Evolutionary conservation across 2,113 vertebrate species (phyloP), one percentile per base, ranked within the genome.

Genomic region (Periophthalmus modestus): DNA sequence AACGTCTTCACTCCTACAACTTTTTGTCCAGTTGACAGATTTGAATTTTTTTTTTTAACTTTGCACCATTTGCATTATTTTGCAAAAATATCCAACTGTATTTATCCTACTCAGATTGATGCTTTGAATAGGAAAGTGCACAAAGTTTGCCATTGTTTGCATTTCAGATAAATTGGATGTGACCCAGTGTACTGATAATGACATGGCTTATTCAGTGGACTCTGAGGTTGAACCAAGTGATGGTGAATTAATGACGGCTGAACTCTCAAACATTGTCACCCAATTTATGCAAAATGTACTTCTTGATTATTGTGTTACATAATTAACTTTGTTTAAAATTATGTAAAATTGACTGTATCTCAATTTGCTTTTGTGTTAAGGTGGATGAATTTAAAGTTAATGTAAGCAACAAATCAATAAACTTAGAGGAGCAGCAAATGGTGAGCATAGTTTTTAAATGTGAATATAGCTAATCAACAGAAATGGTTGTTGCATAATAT

Each of bases 171-270:
- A 70, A 21, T 0, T 57, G 33, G 1, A 3, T 52, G 16, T 4
- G 2, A 18, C 7, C 5, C 21, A 71, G 15, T 63, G 67, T 14
- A 66, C 33, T 16, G 21, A 34, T 12, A 63, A 68, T 13, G 59
- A 82, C 55, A 39, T 12, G 0, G 66, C 71, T 33, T 62, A 67
- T 39, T 34, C n/a, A 21, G 7, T 16, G 65, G 18, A 67, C 28
- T 48, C 70, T 50, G 73, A 78, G 54, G 85, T 92, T 72, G 77
- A 71, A 75, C 71, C 78, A 47, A 93, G 92, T 77, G 93, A 95
- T 2, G 97, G 96, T n/a, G 93, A 95, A 72, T 90, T 85, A 80
- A 94, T 97, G 93, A 95, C 94, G 39, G 78, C 89, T 74, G 93
- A 94, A 73, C 90, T 98, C 47, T 92, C 75, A 82, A 92, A 95